Base-by-base conservation (phyloP, 1,140 invertebrate genomes). In the Lasaia peninsularis region DNA sequence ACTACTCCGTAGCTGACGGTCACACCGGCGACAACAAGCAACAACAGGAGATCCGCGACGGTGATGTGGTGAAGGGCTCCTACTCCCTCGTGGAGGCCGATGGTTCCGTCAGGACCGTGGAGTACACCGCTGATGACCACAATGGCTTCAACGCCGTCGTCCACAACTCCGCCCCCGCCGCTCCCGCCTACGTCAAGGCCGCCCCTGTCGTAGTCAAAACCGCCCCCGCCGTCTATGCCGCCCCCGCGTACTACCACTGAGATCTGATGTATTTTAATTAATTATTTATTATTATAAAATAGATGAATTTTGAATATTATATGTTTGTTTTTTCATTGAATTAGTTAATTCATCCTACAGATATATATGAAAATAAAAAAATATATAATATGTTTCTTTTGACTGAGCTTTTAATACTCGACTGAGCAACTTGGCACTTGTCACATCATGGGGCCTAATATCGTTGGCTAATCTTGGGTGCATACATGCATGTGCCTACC, bases 11-110 rank as follows among this genome's bases (percentile, higher is more conserved):
- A 6, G 77, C 88, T 60, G 90, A 91, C 32, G 48, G 32, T 10
- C 65, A 67, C 33, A 67, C 64, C 14, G 89, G 89, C 56, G 89
- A 91, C 77, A 72, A 85, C 65, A 90, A 91, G 73, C 80, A 77
- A 61, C 90, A 91, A 63, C 83, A 89, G 60, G 90, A 91, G 73
- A 60, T 63, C 50, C 80, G 90, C 57, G 89, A 91, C 62, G 90
- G 90, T 52, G 90, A 90, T 58, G 79, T 83, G 3, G 87, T 91
- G 52, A 86, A 90, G 73, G 90, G 90, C 66, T 76, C 79, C 20
- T 93, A 92, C 82, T 88, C 88, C 18, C 69, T 90, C 55, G 80
- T 89, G 49, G 89, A 91, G 61, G 82, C 91, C 11, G 90, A 91
- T 61, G 90, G 91, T 33, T 91, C 91, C 60, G 75, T 91, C 73